phyloP scores from a whole-genome alignment of 2,888 invertebrate species.

The Tanytarsus gracilentus region DNA sequence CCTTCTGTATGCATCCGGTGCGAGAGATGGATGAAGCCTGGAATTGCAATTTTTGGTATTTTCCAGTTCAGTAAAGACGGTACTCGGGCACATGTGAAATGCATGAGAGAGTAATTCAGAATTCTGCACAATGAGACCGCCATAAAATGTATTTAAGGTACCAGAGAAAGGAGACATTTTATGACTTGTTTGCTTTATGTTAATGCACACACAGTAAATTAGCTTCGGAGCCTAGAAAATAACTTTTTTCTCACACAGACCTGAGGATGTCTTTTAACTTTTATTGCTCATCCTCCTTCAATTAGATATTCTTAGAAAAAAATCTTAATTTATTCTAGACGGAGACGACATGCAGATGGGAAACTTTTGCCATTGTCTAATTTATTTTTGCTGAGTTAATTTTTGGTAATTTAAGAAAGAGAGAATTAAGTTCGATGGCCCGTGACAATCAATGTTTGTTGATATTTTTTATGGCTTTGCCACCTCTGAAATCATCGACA shows the following conservation, averaged over 20 bases:
- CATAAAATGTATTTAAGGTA: neutral
- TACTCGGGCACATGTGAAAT: neutral
- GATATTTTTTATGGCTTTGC: too few relatives aligned
- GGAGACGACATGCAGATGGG: conserved; percentile 27
- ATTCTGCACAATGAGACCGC: neutral
- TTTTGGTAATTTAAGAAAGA: too few relatives aligned
- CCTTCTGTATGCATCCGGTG: neutral
- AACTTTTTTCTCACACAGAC: conserved; percentile 11
- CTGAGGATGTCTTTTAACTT: neutral
- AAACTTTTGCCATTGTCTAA: conserved; percentile 5
- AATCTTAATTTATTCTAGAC: conserved; percentile 14
- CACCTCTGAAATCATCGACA: too few relatives aligned
- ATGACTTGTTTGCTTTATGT: conserved; percentile 1
- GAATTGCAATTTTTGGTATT: conserved; percentile 3
- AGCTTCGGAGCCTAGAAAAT: too few relatives aligned
- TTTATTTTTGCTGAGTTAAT: neutral
- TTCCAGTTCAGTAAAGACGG: neutral
- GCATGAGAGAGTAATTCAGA: neutral
- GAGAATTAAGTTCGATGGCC: too few relatives aligned
- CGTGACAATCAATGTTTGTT: too few relatives aligned
- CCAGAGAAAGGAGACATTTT: neutral
- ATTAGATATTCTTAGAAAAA: neutral
- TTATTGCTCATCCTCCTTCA: conserved; percentile 11
- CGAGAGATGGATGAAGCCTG: neutral
- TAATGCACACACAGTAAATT: too few relatives aligned